Evolutionary conservation across 2,888 invertebrate genomes (phyloP), one percentile per base, ranked within the genome.

Genomic region (Ashinkailepas kermadecensis): DNA sequence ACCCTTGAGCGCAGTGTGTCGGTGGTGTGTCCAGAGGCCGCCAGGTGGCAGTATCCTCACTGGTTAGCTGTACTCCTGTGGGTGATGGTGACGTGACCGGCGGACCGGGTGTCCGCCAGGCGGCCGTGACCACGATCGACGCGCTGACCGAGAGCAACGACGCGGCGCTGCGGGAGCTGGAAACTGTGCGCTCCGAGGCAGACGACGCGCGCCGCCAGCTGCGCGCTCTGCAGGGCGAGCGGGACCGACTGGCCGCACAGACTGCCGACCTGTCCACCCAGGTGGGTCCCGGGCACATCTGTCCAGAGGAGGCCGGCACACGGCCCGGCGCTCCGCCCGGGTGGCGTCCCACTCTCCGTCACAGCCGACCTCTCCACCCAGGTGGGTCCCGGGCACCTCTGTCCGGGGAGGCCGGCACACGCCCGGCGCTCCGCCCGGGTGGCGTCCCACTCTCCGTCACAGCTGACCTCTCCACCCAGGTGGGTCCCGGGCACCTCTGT

Each of bases 391-490:
- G 65, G 23, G 65, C n/a, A n/a, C n/a, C n/a, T n/a, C n/a, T n/a
- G n/a, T n/a, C n/a, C n/a, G n/a, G n/a, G n/a, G n/a, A n/a, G n/a
- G n/a, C n/a, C n/a, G n/a, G n/a, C n/a, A n/a, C n/a, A n/a, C n/a
- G n/a, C n/a, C n/a, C n/a, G n/a, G n/a, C n/a, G n/a, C n/a, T n/a
- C n/a, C n/a, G n/a, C n/a, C n/a, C n/a, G n/a, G n/a, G n/a, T n/a
- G n/a, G n/a, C n/a, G n/a, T n/a, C n/a, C n/a, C n/a, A n/a, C n/a
- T n/a, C n/a, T n/a, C n/a, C n/a, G n/a, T n/a, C n/a, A 89, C 93
- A 78, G 89, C 91, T 58, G 96, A 97, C 89, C 90, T 97, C 81
- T 92, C 94, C 39, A 90, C 94, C 84, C 97, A 97, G 89, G 95
- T 95, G 83, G 82, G 62, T 74, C 65, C 18, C 7, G 65, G 23